Evolutionary conservation across 1,140 invertebrate species (phyloP).

Genomic region (Aricia agestis): DNA sequence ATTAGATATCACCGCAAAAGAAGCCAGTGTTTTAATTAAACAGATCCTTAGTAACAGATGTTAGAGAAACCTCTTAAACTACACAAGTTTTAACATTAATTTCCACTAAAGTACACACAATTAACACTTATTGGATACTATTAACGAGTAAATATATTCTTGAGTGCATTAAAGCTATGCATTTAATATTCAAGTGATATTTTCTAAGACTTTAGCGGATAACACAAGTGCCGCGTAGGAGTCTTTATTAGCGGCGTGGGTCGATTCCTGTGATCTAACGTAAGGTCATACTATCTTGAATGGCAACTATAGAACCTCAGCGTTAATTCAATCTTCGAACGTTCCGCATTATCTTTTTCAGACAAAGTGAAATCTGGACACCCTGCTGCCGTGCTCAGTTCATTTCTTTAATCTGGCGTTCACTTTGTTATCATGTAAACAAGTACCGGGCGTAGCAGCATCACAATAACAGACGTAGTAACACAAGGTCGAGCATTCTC

Average conservation of each 20-base stretch:
- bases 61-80: slow-evolving; percentile 11
- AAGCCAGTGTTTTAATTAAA: background rate
- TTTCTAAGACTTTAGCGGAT: slow-evolving; percentile 35
- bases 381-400: slow-evolving; percentile 33
- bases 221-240: slow-evolving; percentile 59
- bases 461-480: slow-evolving; percentile 43
- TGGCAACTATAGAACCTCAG: slow-evolving; percentile 39
- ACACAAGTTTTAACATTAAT: background rate
- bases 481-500: slow-evolving; percentile 49
- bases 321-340: slow-evolving; percentile 31
- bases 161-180: background rate
- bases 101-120: slow-evolving; percentile 4
- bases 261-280: slow-evolving; percentile 55
- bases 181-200: slow-evolving; percentile 24
- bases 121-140: slow-evolving; percentile 12
- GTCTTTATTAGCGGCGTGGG: slow-evolving; percentile 65
- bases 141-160: background rate
- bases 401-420: slow-evolving; percentile 28
- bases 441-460: slow-evolving; percentile 59
- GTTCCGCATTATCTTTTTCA: slow-evolving; percentile 10
- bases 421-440: slow-evolving; percentile 56
- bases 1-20: background rate
- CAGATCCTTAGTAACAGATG: slow-evolving; percentile 10
- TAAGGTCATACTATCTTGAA: slow-evolving; percentile 58
- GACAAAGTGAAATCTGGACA: slow-evolving; percentile 26